Percentiles rank a stretch among this genome's conserved stretches.
phyloP scores from a whole-genome alignment of 1,140 invertebrate genomes.

The Hesperophylax magnus region DNA sequence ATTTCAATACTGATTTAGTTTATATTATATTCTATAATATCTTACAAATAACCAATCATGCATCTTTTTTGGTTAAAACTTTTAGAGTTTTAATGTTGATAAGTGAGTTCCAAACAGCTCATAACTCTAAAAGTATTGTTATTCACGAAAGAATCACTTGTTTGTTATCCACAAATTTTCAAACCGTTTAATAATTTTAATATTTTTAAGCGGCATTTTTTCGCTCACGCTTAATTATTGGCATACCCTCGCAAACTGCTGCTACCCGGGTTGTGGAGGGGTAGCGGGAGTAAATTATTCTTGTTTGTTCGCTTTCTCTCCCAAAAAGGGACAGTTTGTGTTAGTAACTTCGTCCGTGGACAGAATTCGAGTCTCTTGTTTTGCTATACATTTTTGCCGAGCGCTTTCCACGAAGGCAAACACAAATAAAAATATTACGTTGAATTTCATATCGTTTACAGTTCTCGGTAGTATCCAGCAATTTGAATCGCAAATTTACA shows the following conservation, averaged over 20 bases:
- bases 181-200: constrained; percentile 9
- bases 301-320: constrained; percentile 40
- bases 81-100: no score
- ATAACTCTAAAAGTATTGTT: not conserved
- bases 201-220: constrained; percentile 17
- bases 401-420: constrained; percentile 11
- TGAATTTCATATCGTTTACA: constrained; percentile 41
- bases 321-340: constrained; percentile 52
- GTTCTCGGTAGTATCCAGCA: constrained; percentile 36
- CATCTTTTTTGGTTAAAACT: no score
- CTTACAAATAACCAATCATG: no score
- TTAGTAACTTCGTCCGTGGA: constrained; percentile 47
- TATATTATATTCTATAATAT: no score
- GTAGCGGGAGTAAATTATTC: constrained; percentile 37
- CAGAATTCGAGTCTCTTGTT: constrained; percentile 33
- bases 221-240: constrained; percentile 42
- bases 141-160: not conserved
- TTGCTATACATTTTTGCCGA: constrained; percentile 25
- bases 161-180: constrained; percentile 1
- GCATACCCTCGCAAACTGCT: constrained; percentile 40
- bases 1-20: no score
- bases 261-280: not conserved
- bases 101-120: no score
- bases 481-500: constrained; percentile 58
- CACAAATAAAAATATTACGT: constrained; percentile 38